Conservation (phyloP, 2,113 vertebrate species). For the Nycticorax nycticorax region DNA sequence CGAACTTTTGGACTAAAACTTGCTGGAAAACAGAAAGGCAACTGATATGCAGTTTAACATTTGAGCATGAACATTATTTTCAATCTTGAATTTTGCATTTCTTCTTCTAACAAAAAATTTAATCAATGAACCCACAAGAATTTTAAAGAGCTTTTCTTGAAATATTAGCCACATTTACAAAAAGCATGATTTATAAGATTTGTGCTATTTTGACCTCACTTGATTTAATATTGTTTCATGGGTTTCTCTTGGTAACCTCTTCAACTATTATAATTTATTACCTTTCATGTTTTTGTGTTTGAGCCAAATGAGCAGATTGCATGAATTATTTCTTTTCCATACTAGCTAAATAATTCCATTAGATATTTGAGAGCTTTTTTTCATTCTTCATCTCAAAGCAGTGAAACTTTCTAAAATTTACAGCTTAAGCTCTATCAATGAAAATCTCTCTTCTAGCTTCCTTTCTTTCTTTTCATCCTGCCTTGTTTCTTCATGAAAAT, state of each 20-base stretch:
- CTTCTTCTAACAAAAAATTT: background rate
- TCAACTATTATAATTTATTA: background rate
- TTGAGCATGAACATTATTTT: background rate
- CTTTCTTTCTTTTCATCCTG: background rate
- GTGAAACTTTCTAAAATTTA: background rate
- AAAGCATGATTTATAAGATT: background rate
- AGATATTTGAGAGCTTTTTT: background rate
- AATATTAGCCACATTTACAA: background rate
- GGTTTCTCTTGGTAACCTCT: background rate
- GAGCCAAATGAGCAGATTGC: background rate
- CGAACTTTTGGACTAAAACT: background rate
- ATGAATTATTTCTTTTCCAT: background rate
- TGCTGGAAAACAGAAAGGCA: background rate
- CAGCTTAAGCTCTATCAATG: background rate
- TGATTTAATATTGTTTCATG: background rate
- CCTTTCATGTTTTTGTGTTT: background rate
- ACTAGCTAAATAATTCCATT: background rate
- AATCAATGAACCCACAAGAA: background rate
- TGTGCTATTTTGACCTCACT: background rate
- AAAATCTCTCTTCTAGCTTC: background rate
- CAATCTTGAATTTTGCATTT: background rate
- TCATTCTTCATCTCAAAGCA: background rate
- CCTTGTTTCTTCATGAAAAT: background rate
- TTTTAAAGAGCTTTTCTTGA: background rate
- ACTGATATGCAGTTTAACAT: background rate